phyloP scores from a whole-genome alignment of 2,113 vertebrate genomes.

The Oriolus oriolus region DNA sequence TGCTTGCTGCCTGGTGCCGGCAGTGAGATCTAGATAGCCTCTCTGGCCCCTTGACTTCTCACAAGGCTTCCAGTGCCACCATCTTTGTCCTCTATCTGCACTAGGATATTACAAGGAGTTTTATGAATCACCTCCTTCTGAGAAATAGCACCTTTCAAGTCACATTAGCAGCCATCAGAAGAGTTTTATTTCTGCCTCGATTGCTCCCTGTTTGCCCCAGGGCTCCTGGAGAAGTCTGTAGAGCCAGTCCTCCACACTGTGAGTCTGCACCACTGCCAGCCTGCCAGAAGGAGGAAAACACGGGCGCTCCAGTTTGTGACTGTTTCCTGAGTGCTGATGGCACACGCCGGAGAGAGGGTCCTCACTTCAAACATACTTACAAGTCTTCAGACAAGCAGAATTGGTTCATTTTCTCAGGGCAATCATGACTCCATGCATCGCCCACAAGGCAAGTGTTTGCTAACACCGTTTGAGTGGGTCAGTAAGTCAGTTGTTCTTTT shows the following conservation, averaged over 20 bases:
- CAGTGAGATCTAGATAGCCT: not conserved
- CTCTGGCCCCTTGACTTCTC: not conserved
- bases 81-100: not conserved
- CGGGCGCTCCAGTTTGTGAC: not conserved
- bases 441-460: fast-evolving
- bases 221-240: not conserved
- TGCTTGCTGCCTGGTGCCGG: not conserved
- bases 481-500: not conserved
- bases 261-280: not conserved
- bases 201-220: not conserved
- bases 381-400: not conserved
- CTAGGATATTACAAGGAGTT: not conserved
- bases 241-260: not conserved
- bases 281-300: fast-evolving
- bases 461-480: fast-evolving
- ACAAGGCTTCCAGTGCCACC: not conserved
- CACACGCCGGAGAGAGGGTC: not conserved
- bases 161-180: not conserved
- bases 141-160: not conserved
- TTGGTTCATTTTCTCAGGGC: not conserved
- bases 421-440: fast-evolving
- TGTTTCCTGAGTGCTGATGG: not conserved
- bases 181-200: not conserved
- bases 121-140: not conserved
- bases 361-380: not conserved